Evolutionary conservation across 2,888 invertebrate genomes (phyloP).

Genomic region (Xestoiulus laeticollis): DNA sequence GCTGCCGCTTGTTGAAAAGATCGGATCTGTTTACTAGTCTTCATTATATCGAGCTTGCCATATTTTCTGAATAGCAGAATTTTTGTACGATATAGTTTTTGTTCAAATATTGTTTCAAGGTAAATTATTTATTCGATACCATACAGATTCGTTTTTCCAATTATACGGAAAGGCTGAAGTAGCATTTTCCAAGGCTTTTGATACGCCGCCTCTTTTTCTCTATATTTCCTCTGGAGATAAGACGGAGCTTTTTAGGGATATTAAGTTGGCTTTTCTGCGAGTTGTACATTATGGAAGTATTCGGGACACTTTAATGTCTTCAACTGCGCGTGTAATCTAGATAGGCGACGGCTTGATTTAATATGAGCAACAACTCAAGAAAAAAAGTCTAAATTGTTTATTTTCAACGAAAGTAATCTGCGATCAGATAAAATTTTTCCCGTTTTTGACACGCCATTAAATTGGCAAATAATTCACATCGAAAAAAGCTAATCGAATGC

Average conservation of each 20-base stretch:
- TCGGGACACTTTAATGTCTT: not conserved
- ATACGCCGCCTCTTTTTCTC: not conserved
- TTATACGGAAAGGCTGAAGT: not conserved
- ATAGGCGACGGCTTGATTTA: conserved; percentile 26
- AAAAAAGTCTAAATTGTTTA: conserved; percentile 15
- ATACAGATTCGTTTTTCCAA: not conserved
- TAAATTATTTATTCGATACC: not conserved
- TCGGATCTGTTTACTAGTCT: too few species aligned
- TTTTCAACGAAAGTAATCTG: conserved; percentile 10
- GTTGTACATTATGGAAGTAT: not conserved
- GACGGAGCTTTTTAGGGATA: conserved; percentile 1
- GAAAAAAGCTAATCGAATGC: conserved; percentile 26
- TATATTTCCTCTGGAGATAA: not conserved
- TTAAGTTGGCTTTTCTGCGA: conserved; percentile 1
- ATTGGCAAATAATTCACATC: conserved; percentile 20
- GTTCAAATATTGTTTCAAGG: not conserved
- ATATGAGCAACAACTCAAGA: not conserved
- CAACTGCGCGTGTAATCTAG: conserved; percentile 26
- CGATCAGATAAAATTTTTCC: conserved; percentile 26
- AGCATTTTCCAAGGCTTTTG: not conserved
- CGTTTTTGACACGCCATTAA: conserved; percentile 19
- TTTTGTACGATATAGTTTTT: too few species aligned
- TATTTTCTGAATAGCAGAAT: too few species aligned
- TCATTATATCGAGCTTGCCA: too few species aligned
- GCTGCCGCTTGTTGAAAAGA: too few species aligned